Conservation (phyloP, 2,797 vertebrate species). For the Dryobates pubescens region DNA sequence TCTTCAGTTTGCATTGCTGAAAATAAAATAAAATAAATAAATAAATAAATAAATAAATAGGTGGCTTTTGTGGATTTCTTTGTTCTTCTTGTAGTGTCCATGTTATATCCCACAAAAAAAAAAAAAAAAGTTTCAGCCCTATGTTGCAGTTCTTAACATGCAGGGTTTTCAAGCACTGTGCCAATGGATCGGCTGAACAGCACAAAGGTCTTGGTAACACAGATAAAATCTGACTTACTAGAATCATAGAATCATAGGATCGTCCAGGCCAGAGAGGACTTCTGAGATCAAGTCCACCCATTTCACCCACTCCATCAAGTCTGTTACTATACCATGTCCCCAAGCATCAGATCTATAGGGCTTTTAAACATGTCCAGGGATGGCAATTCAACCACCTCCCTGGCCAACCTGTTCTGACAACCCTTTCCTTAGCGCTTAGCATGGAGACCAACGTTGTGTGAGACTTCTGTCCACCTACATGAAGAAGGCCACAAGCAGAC, state of each 20-base stretch:
- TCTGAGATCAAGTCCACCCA: too few relatives aligned
- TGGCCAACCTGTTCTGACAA: too few relatives aligned
- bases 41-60: neutral
- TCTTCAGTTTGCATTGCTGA: neutral
- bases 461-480: neutral
- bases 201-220: neutral
- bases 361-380: too few relatives aligned
- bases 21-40: neutral
- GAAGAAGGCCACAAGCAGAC: neutral
- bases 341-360: too few relatives aligned
- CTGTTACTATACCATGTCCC: too few relatives aligned
- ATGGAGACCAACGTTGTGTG: neutral
- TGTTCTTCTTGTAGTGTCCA: neutral
- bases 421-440: neutral
- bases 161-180: accelerated
- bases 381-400: too few relatives aligned
- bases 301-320: too few relatives aligned
- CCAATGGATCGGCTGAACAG: neutral
- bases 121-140: neutral
- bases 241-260: too few relatives aligned
- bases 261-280: too few relatives aligned
- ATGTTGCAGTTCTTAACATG: neutral
- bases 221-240: neutral
- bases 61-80: neutral
- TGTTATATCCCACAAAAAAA: neutral